Evolutionary conservation across 1,140 invertebrate species (phyloP), one percentile per base, ranked within the genome.

Genomic region (Euura lappo): DNA sequence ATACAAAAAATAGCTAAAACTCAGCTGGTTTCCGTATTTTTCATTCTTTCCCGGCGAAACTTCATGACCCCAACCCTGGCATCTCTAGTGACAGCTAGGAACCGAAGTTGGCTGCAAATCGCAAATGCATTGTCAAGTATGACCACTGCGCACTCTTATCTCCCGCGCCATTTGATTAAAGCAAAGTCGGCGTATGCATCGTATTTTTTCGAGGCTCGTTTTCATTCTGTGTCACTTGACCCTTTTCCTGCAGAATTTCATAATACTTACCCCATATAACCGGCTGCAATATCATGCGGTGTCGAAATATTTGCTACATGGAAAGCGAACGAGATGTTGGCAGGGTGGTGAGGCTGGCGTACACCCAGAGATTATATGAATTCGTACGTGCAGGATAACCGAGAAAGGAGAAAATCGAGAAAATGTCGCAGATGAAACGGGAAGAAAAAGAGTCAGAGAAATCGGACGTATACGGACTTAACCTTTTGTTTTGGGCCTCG

Each of bases 241-340:
- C 8, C 51, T 60, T 60, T 60, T 60, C 6, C 51, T 60, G 3
- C 51, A 60, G 13, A 60, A n/a, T n/a, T 60, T 60, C 51, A 60
- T 60, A 60, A 60, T 60, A 60, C 13, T 28, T 28, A 28, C 28
- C 28, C 28, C 51, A 6, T n/a, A n/a, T 60, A 60, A 60, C 51
- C 51, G 8, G 3, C 51, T 60, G 51, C 51, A 60, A 60, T 60
- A 60, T 60, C 28, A 28, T 28, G n/a, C n/a, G 51, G 51, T 60
- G 51, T n/a, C 51, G 51, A 60, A 60, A 60, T 60, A 60, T 60
- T 60, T 60, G 51, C 51, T 60, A 60, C 51, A 60, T n/a, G 51
- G 51, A 3, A n/a, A 60, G 51, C 51, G 8, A 60, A 60, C 51
- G 3, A n/a, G 51, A n/a, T 60, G 51, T 3, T 60, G 51, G 51